A percentile compares a stretch with the other conserved stretches of the same genome.
These are phyloP conservation scores for Chirona hameri DNA, from an alignment of 2,888 invertebrate species.

Conservation along the genomic window DNA sequence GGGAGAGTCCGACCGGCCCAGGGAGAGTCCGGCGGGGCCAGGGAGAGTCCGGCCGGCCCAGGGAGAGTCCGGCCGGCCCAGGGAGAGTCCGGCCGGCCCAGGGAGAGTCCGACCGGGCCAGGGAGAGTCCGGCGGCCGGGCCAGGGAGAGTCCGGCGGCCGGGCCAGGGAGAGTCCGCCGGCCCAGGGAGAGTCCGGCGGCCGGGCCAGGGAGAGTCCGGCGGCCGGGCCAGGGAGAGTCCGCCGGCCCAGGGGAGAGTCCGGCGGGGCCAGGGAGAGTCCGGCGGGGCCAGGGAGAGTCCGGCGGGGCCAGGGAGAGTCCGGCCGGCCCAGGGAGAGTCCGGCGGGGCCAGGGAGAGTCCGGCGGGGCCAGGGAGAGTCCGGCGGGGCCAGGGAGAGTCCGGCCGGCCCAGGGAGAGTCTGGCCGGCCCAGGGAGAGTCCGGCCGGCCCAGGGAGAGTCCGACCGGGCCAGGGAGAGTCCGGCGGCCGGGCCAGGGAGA, in stretches of 20 bases:
- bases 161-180: not conserved
- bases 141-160: no score
- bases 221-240: not conserved
- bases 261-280: not conserved
- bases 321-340: not conserved
- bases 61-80: no score
- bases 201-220: not conserved
- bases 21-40: no score
- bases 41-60: no score
- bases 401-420: not conserved
- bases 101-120: no score
- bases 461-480: not conserved
- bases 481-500: not conserved
- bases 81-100: no score
- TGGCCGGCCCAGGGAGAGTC: not conserved
- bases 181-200: not conserved
- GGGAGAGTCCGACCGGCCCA: no score
- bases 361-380: not conserved
- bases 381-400: not conserved
- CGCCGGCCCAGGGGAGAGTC: not conserved
- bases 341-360: not conserved
- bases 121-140: no score
- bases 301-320: not conserved
- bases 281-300: not conserved
- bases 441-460: not conserved